Percentiles rank a stretch among this genome's conserved stretches.
These are phyloP conservation scores for Abrostola triplasia DNA, from an alignment of 2,888 invertebrate genomes.

Conservation along the genomic window DNA sequence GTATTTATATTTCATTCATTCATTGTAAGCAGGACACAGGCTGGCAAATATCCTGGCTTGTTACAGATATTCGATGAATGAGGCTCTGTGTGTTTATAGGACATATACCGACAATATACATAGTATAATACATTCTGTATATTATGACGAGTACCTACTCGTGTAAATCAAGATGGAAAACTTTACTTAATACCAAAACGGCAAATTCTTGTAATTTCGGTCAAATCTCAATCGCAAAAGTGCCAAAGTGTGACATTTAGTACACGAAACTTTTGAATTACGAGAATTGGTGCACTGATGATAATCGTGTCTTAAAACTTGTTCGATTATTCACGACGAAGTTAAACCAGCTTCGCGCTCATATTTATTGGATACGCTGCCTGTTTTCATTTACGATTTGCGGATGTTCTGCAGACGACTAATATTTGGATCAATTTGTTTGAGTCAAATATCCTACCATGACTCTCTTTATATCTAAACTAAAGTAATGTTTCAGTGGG, in stretches of 20 bases:
- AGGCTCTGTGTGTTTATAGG: constrained; percentile 45
- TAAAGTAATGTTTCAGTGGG: neutral
- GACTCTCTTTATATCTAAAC: neutral
- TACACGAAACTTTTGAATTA: too few relatives aligned
- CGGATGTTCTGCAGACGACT: constrained; percentile 14
- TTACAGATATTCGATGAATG: constrained; percentile 4
- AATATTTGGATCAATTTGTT: constrained; percentile 10
- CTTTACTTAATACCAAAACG: too few relatives aligned
- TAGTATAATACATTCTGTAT: constrained; percentile 1
- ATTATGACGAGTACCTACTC: too few relatives aligned
- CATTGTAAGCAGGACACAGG: constrained; percentile 38
- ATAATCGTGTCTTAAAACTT: neutral
- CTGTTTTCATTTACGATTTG: constrained; percentile 23
- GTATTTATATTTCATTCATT: constrained; percentile 31
- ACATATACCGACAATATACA: constrained; percentile 36
- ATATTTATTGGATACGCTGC: constrained; percentile 14
- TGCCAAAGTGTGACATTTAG: too few relatives aligned
- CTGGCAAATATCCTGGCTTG: constrained; percentile 58
- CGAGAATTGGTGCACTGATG: neutral
- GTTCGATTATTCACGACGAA: constrained; percentile 6
- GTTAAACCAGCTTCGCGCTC: constrained; percentile 9
- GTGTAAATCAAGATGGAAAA: too few relatives aligned
- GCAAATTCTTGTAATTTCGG: too few relatives aligned
- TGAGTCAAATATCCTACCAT: too few relatives aligned
- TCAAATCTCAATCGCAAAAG: too few relatives aligned